Evolutionary conservation across 2,888 invertebrate species (phyloP).

Genomic region (Merodon equestris): DNA sequence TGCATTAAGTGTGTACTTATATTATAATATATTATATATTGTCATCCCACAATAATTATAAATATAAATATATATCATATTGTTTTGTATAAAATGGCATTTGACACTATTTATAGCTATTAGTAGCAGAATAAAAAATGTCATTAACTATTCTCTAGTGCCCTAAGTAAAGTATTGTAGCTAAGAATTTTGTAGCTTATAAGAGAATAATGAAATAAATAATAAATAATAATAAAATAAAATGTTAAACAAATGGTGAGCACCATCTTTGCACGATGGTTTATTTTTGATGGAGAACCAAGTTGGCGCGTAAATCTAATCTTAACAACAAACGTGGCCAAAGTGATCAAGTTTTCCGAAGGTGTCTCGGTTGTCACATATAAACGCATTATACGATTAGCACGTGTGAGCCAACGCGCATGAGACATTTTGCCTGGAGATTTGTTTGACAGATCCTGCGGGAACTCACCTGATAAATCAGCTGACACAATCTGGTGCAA

Average conservation of each 20-base stretch:
- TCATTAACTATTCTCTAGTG: no score
- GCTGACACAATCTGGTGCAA: conserved; percentile 18
- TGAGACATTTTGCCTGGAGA: conserved; percentile 17
- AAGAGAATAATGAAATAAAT: no score
- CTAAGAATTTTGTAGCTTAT: no score
- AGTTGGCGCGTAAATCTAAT: conserved; percentile 7
- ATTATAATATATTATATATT: no score
- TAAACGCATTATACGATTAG: conserved; percentile 16
- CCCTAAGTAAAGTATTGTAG: no score
- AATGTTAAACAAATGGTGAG: neutral
- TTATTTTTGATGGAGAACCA: conserved; percentile 10
- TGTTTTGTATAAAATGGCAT: no score
- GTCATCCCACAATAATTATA: no score
- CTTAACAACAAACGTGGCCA: conserved; percentile 18
- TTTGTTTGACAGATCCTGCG: conserved; percentile 11
- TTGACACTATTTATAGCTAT: no score
- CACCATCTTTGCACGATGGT: conserved; percentile 1
- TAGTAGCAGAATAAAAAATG: no score
- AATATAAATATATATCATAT: no score
- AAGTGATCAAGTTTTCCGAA: conserved; percentile 9
- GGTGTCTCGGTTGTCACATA: conserved; percentile 12
- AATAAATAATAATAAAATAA: no score
- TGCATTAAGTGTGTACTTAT: no score
- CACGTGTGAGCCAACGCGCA: conserved; percentile 11
- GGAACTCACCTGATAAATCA: neutral